These are phyloP conservation scores for Acleris holmiana DNA, from an alignment of 2,888 invertebrate genomes.

Conservation along the genomic window DNA sequence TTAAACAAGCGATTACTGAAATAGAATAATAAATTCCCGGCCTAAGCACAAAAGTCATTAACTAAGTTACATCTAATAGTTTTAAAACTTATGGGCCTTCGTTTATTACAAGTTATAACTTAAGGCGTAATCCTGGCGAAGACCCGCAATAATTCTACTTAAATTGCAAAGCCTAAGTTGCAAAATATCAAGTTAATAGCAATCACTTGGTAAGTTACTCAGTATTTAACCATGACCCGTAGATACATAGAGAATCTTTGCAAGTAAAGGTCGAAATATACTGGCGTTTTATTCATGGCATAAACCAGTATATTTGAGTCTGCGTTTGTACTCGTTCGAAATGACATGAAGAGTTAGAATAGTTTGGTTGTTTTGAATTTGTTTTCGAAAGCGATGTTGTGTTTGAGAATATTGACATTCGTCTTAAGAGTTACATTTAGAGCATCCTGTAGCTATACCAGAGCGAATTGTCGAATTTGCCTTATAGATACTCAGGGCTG, in stretches of 20 bases:
- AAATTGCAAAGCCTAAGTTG: conserved; percentile 25
- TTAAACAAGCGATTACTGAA: neutral
- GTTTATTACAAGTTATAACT: conserved; percentile 27
- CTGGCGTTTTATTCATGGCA: too few species aligned
- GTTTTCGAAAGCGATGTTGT: too few species aligned
- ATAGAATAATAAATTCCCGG: conserved; percentile 19
- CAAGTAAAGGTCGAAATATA: too few species aligned
- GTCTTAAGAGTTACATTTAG: too few species aligned
- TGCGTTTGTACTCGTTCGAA: too few species aligned
- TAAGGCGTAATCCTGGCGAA: conserved; percentile 16
- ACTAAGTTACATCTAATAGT: conserved; percentile 32
- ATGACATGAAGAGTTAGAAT: too few species aligned
- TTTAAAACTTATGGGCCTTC: conserved; percentile 23
- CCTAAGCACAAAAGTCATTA: conserved; percentile 13
- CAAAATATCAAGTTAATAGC: conserved; percentile 27
- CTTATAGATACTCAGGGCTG: too few species aligned
- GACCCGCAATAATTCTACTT: conserved; percentile 9
- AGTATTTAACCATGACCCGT: conserved; percentile 6
- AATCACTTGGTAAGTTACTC: conserved; percentile 25
- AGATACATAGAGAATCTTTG: neutral
- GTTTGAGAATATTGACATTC: too few species aligned
- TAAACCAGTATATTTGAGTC: too few species aligned
- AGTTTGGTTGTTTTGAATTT: too few species aligned
- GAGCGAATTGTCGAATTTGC: too few species aligned
- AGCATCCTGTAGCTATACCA: too few species aligned